phyloP scores from a whole-genome alignment of 1,140 invertebrate genomes.

The Capitella teleta region DNA sequence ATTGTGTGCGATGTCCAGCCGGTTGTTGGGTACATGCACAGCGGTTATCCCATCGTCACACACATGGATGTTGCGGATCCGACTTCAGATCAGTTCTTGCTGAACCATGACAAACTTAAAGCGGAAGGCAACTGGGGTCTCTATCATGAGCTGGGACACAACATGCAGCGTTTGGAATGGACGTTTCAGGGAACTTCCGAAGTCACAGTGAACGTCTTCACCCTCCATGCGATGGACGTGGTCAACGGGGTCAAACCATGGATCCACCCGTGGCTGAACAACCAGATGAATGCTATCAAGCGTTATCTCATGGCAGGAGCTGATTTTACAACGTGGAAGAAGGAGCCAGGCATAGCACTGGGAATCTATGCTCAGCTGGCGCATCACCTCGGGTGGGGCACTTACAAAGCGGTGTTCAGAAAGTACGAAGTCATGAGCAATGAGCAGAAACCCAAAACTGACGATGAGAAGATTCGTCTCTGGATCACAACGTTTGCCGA shows the following conservation, averaged over 20 bases:
- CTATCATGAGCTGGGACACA: constrained; percentile 23
- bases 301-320: constrained; percentile 15
- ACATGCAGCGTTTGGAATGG: constrained; percentile 17
- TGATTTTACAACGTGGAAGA: constrained; percentile 9
- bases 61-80: constrained; percentile 17
- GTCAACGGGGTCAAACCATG: constrained; percentile 13
- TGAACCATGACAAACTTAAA: constrained; percentile 7
- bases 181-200: constrained; percentile 18
- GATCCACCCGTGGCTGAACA: constrained; percentile 15
- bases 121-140: constrained; percentile 17
- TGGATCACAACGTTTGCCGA: constrained; percentile 14
- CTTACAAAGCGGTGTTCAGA: constrained; percentile 14
- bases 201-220: constrained; percentile 22
- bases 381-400: constrained; percentile 14
- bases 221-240: constrained; percentile 19
- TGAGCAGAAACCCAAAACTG: constrained; percentile 5
- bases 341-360: constrained; percentile 12
- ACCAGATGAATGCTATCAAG: constrained; percentile 1
- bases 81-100: constrained; percentile 10
- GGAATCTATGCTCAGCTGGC: constrained; percentile 13
- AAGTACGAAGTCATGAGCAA: constrained; percentile 7
- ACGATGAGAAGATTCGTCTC: constrained; percentile 15
- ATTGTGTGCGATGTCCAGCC: constrained; percentile 20
- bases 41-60: constrained; percentile 21
- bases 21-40: constrained; percentile 17